Percentiles rank a stretch among this genome's conserved stretches.
Conservation (phyloP, 2,888 invertebrate genomes). For the Conus canariensis region DNA sequence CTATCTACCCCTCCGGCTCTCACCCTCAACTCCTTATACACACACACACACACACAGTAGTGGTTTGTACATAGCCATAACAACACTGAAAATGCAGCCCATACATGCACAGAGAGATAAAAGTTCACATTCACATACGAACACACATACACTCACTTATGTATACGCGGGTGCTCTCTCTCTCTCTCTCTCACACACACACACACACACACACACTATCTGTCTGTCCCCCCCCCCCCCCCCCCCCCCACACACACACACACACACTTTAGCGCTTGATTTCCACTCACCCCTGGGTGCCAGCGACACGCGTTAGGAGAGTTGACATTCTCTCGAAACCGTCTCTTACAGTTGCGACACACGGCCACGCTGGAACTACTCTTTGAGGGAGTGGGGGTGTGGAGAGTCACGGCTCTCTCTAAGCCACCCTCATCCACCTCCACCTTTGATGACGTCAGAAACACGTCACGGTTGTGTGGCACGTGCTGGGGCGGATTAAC, state of each 20-base stretch:
- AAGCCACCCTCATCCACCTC: neutral
- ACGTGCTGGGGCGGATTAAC: neutral
- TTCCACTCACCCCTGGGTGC: slow-evolving; percentile 61
- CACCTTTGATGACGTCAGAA: slow-evolving; percentile 38
- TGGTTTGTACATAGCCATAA: no score
- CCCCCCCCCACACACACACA: no score
- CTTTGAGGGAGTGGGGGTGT: slow-evolving; percentile 57
- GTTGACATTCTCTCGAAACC: slow-evolving; percentile 56
- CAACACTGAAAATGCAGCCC: no score
- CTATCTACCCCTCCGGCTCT: no score
- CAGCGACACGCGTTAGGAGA: slow-evolving; percentile 60
- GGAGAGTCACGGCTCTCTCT: slow-evolving; percentile 5
- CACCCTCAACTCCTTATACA: no score
- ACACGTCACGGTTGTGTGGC: slow-evolving; percentile 4
- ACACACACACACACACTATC: neutral
- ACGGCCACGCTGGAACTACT: slow-evolving; percentile 51
- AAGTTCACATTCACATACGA: neutral
- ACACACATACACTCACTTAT: neutral
- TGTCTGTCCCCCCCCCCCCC: neutral
- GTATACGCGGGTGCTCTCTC: neutral
- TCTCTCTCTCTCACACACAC: neutral
- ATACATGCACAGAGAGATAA: neutral
- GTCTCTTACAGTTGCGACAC: slow-evolving; percentile 61
- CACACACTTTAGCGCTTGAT: neutral
- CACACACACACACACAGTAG: no score